Evolutionary conservation across 1,140 invertebrate genomes (phyloP).

Genomic region (Araneus ventricosus): DNA sequence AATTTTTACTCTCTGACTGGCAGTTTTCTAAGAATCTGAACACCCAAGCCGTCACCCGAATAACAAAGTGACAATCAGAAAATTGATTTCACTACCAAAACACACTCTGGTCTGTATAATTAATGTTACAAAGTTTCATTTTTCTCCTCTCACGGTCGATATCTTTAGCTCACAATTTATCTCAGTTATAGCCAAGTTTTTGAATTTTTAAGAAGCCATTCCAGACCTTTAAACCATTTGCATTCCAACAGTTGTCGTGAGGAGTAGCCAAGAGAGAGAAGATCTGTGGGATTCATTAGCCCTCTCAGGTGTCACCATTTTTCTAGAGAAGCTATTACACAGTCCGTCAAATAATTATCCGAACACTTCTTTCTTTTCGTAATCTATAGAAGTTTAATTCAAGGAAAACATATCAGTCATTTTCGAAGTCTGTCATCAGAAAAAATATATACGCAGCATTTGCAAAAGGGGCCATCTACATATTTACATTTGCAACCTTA

Average conservation of each 20-base stretch:
- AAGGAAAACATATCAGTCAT: no score
- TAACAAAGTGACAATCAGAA: neutral
- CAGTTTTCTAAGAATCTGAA: neutral
- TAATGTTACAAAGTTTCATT: neutral
- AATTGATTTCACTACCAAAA: neutral
- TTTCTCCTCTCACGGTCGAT: neutral
- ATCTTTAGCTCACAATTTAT: neutral
- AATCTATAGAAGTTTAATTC: no score
- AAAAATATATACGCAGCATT: no score
- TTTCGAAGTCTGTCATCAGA: no score
- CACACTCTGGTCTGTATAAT: neutral
- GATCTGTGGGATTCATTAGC: slow-evolving; percentile 15
- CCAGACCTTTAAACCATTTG: neutral
- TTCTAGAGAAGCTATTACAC: neutral
- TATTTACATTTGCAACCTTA: no score
- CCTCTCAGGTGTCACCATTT: slow-evolving; percentile 42
- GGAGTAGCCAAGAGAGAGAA: slow-evolving; percentile 10
- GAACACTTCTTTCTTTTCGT: no score
- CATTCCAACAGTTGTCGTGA: neutral
- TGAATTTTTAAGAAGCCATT: neutral
- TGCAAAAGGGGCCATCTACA: no score
- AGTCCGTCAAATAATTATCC: no score
- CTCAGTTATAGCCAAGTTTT: neutral
- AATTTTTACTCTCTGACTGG: neutral
- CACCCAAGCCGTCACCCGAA: neutral